Conservation (phyloP, 2,888 invertebrate genomes). For the Lasioglossum vierecki region DNA sequence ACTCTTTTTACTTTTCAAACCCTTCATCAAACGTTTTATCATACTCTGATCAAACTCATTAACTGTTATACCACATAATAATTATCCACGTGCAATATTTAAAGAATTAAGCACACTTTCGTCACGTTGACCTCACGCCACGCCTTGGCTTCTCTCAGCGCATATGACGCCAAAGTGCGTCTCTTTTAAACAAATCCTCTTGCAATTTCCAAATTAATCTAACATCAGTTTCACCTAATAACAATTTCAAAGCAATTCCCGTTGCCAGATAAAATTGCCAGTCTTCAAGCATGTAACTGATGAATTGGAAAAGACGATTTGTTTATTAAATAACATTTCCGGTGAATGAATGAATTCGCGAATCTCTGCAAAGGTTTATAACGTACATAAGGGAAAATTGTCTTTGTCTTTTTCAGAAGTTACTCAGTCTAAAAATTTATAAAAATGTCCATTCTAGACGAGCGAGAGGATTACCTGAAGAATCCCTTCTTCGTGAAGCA, state of each 20-base stretch:
- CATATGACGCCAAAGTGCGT: slow-evolving; percentile 12
- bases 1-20: not conserved
- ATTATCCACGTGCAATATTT: not conserved
- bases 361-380: slow-evolving; percentile 3
- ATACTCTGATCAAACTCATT: not conserved
- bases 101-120: slow-evolving; percentile 23
- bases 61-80: not conserved
- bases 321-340: not conserved
- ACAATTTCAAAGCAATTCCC: not conserved
- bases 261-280: not conserved
- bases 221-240: not conserved
- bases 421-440: slow-evolving; percentile 76
- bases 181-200: not conserved
- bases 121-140: slow-evolving; percentile 51
- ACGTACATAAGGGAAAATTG: slow-evolving; percentile 54
- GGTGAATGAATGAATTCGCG: not conserved
- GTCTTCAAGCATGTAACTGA: not conserved
- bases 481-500: slow-evolving; percentile 87
- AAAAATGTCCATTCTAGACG: slow-evolving; percentile 87
- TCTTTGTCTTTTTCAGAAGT: slow-evolving; percentile 79
- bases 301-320: not conserved
- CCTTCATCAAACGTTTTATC: not conserved
- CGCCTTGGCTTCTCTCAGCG: slow-evolving; percentile 48
- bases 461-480: slow-evolving; percentile 86
- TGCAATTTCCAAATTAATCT: not conserved